Conservation (phyloP, 2,797 vertebrate genomes). For the Scolopax bukidnonensis region DNA sequence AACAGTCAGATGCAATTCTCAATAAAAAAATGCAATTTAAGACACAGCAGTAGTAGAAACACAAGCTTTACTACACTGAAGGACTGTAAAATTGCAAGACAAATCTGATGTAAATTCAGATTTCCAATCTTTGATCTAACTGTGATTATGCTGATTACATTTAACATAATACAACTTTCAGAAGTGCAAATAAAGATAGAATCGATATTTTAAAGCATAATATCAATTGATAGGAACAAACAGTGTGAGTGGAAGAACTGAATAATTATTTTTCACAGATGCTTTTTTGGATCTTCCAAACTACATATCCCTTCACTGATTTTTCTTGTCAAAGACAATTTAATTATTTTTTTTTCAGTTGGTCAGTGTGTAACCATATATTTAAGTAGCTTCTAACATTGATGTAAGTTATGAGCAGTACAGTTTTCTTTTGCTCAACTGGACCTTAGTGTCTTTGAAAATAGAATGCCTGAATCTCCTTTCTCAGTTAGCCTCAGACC, state of each 20-base stretch:
- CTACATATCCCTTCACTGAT: not conserved
- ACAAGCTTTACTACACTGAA: slow-evolving; percentile 11
- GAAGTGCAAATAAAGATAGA: slow-evolving; percentile 18
- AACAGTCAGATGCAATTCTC: slow-evolving; percentile 10
- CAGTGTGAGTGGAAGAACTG: not conserved
- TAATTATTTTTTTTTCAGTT: not conserved
- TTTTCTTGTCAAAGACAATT: not conserved
- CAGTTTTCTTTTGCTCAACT: not conserved
- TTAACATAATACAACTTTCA: slow-evolving; percentile 13
- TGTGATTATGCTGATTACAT: not conserved
- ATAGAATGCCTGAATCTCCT: not conserved
- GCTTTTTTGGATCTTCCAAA: not conserved
- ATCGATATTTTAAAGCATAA: not conserved
- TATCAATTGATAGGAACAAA: not conserved
- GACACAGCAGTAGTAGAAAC: slow-evolving; percentile 9
- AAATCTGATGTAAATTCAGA: slow-evolving; percentile 21
- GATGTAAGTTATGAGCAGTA: not conserved
- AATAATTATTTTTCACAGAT: not conserved
- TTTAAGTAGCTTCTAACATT: not conserved
- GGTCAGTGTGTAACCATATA: not conserved
- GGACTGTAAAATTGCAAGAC: slow-evolving; percentile 38
- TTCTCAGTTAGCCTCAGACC: not conserved
- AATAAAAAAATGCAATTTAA: slow-evolving; percentile 47
- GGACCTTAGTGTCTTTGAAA: not conserved
- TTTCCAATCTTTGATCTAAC: slow-evolving; percentile 12